A percentile compares a stretch with the other conserved stretches of the same genome.
Evolutionary conservation across 2,888 invertebrate genomes (phyloP).

Genomic region (Cylindroiulus punctatus): DNA sequence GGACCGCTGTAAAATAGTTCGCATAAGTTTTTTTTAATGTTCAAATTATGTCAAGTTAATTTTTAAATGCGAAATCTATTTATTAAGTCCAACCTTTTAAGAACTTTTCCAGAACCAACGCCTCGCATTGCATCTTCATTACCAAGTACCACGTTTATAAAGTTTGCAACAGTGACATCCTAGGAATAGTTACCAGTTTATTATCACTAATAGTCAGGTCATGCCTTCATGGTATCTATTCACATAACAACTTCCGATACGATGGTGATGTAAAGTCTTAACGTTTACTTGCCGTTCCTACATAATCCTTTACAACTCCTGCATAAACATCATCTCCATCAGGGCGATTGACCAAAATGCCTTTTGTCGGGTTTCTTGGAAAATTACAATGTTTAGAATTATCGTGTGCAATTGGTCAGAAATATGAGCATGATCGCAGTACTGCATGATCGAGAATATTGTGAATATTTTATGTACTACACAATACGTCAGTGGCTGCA

Average conservation of each 20-base stretch:
- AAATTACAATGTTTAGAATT: background rate
- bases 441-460: too few relatives aligned
- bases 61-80: background rate
- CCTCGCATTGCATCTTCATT: slow-evolving; percentile 67
- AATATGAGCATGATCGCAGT: too few relatives aligned
- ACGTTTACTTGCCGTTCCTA: background rate
- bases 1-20: slow-evolving; percentile 67
- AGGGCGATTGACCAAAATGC: slow-evolving; percentile 71
- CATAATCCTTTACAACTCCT: slow-evolving; percentile 70
- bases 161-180: slow-evolving; percentile 70
- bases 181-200: slow-evolving; percentile 59
- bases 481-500: too few relatives aligned
- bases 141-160: slow-evolving; percentile 71
- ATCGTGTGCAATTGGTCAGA: too few relatives aligned
- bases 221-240: background rate
- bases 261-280: too few relatives aligned
- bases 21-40: background rate
- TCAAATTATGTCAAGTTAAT: too few relatives aligned
- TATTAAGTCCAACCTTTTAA: slow-evolving; percentile 64
- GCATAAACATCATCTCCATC: slow-evolving; percentile 71
- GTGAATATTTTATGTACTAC: too few relatives aligned
- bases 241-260: too few relatives aligned
- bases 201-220: background rate
- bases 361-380: slow-evolving; percentile 68
- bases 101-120: slow-evolving; percentile 69